Percentiles rank a stretch among this genome's conserved stretches.
Conservation (phyloP, 2,797 vertebrate genomes). For the Thaleichthys pacificus region DNA sequence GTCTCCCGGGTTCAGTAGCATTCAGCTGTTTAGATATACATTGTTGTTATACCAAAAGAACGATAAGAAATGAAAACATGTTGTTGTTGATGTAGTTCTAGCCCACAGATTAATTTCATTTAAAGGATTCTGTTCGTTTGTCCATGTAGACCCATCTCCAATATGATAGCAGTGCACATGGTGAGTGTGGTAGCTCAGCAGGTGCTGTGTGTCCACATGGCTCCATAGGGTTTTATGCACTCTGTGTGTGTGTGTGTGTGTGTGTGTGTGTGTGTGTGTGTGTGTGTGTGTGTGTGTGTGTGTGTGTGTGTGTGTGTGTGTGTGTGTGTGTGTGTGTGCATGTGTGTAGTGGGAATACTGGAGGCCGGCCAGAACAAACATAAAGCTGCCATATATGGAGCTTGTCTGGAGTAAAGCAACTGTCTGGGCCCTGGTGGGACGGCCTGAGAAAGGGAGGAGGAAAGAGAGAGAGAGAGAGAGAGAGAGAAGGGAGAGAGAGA, state of each 20-base stretch:
- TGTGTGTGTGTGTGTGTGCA: conserved; percentile 14
- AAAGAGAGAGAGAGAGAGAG: conserved; percentile 12
- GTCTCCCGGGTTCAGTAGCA: background rate
- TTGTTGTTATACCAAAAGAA: background rate
- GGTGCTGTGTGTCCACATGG: conserved; percentile 6
- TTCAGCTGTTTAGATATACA: too few species aligned
- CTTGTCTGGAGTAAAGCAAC: conserved; percentile 70
- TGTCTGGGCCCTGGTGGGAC: conserved; percentile 62
- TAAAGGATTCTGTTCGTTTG: conserved; percentile 12
- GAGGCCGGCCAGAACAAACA: conserved; percentile 77
- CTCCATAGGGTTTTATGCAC: background rate
- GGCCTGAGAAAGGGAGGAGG: conserved; percentile 18
- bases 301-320: conserved; percentile 17
- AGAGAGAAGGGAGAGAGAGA: background rate
- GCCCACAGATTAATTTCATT: background rate
- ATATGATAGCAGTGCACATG: conserved; percentile 39
- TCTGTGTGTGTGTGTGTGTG: conserved; percentile 1
- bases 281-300: conserved; percentile 17
- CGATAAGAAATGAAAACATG: background rate
- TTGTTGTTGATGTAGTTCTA: background rate
- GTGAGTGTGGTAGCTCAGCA: background rate
- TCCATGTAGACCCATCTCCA: conserved; percentile 39
- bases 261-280: conserved; percentile 22
- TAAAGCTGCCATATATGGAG: conserved; percentile 78
- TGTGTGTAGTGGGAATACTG: conserved; percentile 56